Conservation (phyloP, 2,113 vertebrate species). For the Xiphorhynchus elegans region DNA sequence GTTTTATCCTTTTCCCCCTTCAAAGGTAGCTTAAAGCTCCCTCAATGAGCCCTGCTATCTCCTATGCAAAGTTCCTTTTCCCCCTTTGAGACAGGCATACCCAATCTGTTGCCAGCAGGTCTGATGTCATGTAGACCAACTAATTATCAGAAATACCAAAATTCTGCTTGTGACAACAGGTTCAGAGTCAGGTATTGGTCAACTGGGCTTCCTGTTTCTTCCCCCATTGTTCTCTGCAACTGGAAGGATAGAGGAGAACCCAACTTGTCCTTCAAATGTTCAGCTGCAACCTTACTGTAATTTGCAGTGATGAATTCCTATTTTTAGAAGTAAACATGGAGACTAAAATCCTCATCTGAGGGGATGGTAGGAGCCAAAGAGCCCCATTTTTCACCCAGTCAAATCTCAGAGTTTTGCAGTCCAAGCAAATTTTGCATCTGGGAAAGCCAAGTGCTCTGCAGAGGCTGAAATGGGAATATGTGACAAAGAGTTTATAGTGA, state of each 20-base stretch:
- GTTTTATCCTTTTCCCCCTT: not conserved
- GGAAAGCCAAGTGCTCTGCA: not conserved
- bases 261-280: not conserved
- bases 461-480: not conserved
- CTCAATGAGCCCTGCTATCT: not conserved
- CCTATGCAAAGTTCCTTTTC: not conserved
- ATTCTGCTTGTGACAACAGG: not conserved
- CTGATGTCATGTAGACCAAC: not conserved
- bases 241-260: not conserved
- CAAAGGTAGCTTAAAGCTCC: not conserved
- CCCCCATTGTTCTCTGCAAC: not conserved
- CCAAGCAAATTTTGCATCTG: conserved; percentile 38
- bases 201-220: not conserved
- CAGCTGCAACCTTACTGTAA: not conserved
- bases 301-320: not conserved
- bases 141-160: not conserved
- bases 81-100: not conserved
- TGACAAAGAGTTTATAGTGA: not conserved
- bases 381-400: not conserved
- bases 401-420: not conserved
- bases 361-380: not conserved
- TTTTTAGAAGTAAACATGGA: not conserved
- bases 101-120: not conserved
- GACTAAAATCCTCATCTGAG: not conserved
- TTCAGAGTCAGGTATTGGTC: not conserved